Evolutionary conservation across 2,888 invertebrate genomes (phyloP).

Genomic region (Cyaniris semiargus): DNA sequence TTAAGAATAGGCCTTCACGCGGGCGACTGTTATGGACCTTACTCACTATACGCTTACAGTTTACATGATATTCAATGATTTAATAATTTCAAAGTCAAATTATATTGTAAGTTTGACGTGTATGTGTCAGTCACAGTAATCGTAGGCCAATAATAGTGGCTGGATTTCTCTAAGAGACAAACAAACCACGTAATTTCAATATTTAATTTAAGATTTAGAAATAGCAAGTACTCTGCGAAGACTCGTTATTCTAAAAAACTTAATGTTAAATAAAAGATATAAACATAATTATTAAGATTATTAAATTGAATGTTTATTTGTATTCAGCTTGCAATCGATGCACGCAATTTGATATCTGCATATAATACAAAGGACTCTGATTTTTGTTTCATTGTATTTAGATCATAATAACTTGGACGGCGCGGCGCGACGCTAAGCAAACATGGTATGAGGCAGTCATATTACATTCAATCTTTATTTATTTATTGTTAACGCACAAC

Average conservation of each 20-base stretch:
- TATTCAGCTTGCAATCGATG: background rate
- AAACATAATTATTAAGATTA: background rate
- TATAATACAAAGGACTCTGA: background rate
- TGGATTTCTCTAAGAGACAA: no score
- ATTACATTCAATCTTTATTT: no score
- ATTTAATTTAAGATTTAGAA: no score
- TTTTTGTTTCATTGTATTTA: slow-evolving; percentile 1
- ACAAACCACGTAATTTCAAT: no score
- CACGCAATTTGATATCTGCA: background rate
- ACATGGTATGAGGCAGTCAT: background rate
- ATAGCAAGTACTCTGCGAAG: background rate
- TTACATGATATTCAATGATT: background rate
- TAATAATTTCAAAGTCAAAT: no score
- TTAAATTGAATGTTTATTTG: slow-evolving; percentile 31
- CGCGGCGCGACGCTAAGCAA: background rate
- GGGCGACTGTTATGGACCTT: slow-evolving; percentile 39
- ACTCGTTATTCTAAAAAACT: background rate
- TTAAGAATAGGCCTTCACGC: slow-evolving; percentile 52
- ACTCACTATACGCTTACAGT: slow-evolving; percentile 31
- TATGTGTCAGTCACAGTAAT: no score
- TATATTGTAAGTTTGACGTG: no score
- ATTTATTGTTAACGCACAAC: no score
- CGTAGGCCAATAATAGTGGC: no score
- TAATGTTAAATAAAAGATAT: background rate
- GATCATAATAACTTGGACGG: background rate